phyloP scores from a whole-genome alignment of 2,113 vertebrate genomes.

The Circaetus gallicus region DNA sequence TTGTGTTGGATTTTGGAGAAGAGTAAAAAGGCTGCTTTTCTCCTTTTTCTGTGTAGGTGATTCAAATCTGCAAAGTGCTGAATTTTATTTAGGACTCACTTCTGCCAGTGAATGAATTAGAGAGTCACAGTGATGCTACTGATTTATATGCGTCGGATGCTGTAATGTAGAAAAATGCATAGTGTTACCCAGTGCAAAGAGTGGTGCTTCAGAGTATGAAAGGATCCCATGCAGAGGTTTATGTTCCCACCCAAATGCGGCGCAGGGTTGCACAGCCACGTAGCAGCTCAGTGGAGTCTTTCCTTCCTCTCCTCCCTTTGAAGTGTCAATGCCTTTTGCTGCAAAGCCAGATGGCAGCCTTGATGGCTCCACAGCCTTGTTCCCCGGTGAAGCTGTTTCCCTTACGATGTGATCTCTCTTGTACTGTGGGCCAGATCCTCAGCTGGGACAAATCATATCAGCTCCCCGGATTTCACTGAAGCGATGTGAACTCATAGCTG shows the following conservation, averaged over 20 bases:
- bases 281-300: not conserved
- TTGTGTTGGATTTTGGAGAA: not conserved
- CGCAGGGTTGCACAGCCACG: not conserved
- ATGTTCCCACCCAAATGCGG: fast-evolving
- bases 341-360: constrained; percentile 23
- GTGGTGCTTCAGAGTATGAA: not conserved
- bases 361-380: not conserved
- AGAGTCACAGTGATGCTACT: fast-evolving
- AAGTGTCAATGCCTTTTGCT: not conserved
- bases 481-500: not conserved
- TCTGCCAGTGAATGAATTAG: not conserved
- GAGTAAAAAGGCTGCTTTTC: not conserved
- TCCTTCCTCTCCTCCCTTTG: not conserved
- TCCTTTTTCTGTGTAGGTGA: not conserved
- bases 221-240: not conserved
- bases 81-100: not conserved
- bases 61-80: not conserved
- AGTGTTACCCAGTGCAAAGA: not conserved
- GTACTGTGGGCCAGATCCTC: not conserved
- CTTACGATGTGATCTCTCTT: not conserved
- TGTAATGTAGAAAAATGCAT: not conserved
- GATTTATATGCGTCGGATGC: not conserved
- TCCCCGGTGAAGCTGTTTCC: not conserved
- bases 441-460: not conserved
- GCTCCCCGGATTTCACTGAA: not conserved